phyloP scores from a whole-genome alignment of 37 sponge, comb jelly and placozoan species.

The Halisarca cf. caerulea region DNA sequence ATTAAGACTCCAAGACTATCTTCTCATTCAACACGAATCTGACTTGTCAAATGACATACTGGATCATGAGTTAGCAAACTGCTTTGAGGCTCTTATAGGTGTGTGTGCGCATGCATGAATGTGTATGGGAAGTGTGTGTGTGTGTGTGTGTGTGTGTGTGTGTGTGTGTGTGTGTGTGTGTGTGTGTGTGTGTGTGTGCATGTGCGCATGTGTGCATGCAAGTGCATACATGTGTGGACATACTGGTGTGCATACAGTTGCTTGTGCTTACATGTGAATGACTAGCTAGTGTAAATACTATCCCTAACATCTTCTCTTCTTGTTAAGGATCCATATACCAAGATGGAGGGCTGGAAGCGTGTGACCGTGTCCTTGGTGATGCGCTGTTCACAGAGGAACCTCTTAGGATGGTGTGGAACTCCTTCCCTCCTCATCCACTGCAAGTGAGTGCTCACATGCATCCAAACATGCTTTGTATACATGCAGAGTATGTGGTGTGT shows the following conservation, averaged over 20 bases:
- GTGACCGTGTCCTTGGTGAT: constrained; percentile 29
- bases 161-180: constrained; percentile 30
- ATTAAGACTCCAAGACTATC: neutral
- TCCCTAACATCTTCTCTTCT: no score
- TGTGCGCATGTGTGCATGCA: no score
- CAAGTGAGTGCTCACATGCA: constrained; percentile 36
- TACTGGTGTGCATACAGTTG: neutral
- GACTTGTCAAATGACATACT: neutral
- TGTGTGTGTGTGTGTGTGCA: constrained; percentile 14
- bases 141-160: neutral
- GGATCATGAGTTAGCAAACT: constrained; percentile 41
- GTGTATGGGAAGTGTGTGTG: neutral
- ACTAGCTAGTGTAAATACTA: no score
- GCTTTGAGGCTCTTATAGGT: constrained; percentile 60
- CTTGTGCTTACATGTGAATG: neutral
- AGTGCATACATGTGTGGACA: neutral
- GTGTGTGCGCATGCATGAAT: neutral
- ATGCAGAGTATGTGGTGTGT: no score
- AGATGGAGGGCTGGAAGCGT: constrained; percentile 48
- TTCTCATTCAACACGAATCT: neutral
- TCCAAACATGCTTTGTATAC: no score
- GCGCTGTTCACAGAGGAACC: constrained; percentile 56
- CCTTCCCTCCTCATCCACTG: constrained; percentile 28
- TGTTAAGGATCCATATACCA: constrained; percentile 62
- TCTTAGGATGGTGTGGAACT: constrained; percentile 35